phyloP scores from a whole-genome alignment of 2,113 vertebrate genomes.

The Trichechus manatus region DNA sequence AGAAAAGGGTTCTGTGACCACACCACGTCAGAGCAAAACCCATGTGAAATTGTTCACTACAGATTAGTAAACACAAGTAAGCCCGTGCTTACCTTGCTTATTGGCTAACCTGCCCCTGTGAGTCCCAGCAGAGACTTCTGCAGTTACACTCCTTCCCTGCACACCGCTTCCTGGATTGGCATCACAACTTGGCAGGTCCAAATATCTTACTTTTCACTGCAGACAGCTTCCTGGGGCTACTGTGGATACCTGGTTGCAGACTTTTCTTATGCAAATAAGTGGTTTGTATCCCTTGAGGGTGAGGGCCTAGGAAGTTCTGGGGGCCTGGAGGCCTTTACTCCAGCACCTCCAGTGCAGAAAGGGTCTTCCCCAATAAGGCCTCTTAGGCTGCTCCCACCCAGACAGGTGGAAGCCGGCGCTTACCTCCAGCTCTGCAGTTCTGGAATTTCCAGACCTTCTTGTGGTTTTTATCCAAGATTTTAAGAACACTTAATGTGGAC shows the following conservation, averaged over 20 bases:
- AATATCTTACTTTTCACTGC: background rate
- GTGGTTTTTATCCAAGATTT: slow-evolving; percentile 78
- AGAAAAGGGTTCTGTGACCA: background rate
- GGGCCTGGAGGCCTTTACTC: background rate
- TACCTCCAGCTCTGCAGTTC: background rate
- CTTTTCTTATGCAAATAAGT: background rate
- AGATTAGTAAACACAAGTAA: too few relatives aligned
- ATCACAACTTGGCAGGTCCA: too few relatives aligned
- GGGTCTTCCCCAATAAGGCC: background rate
- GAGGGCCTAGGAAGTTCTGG: background rate
- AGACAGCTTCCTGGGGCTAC: background rate
- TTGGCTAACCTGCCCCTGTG: too few relatives aligned
- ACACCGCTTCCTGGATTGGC: background rate
- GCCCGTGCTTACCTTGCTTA: too few relatives aligned
- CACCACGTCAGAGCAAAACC: too few relatives aligned
- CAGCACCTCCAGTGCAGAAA: background rate
- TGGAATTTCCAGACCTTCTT: slow-evolving; percentile 66
- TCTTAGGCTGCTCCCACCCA: background rate
- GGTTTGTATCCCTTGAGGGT: background rate
- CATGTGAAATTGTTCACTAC: too few relatives aligned
- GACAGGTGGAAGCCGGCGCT: background rate
- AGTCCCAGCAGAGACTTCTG: background rate
- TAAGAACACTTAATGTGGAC: slow-evolving; percentile 68
- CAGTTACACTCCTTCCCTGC: fast-evolving
- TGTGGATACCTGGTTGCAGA: background rate